Conservation (phyloP, 2,113 vertebrate species). For the Sarotherodon lohbergeri region DNA sequence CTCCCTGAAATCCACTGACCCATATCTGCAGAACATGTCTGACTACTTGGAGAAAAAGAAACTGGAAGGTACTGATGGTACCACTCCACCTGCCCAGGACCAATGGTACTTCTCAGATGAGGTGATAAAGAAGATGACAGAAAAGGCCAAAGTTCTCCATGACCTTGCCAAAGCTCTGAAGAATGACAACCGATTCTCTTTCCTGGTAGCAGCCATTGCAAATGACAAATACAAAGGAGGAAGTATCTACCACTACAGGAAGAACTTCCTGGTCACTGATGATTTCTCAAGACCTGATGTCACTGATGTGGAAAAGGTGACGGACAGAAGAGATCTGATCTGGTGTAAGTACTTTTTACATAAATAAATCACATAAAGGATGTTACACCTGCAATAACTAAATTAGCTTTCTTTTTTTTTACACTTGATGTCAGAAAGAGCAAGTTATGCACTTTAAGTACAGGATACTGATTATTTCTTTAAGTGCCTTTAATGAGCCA, state of each 20-base stretch:
- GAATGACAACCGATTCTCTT: not conserved
- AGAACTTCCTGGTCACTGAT: not conserved
- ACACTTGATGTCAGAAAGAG: too few relatives aligned
- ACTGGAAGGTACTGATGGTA: not conserved
- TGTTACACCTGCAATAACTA: too few relatives aligned
- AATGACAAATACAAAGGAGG: not conserved
- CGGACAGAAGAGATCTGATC: not conserved
- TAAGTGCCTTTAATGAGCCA: too few relatives aligned
- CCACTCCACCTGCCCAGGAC: not conserved
- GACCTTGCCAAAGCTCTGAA: not conserved
- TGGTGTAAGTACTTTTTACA: not conserved
- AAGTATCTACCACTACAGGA: not conserved
- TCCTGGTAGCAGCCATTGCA: not conserved
- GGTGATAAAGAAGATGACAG: not conserved
- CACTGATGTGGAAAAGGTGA: not conserved
- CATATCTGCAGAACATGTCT: not conserved
- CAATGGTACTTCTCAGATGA: not conserved
- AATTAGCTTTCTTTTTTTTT: too few relatives aligned
- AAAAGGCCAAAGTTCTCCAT: not conserved
- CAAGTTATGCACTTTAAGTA: too few relatives aligned
- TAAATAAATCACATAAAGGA: too few relatives aligned
- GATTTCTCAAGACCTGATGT: not conserved
- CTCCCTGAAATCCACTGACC: not conserved
- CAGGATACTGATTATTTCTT: too few relatives aligned
- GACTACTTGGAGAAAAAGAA: not conserved